A percentile compares a stretch with the other conserved stretches of the same genome.
Evolutionary conservation across 2,797 vertebrate species (phyloP).

Genomic region (Neostethus bicornis): DNA sequence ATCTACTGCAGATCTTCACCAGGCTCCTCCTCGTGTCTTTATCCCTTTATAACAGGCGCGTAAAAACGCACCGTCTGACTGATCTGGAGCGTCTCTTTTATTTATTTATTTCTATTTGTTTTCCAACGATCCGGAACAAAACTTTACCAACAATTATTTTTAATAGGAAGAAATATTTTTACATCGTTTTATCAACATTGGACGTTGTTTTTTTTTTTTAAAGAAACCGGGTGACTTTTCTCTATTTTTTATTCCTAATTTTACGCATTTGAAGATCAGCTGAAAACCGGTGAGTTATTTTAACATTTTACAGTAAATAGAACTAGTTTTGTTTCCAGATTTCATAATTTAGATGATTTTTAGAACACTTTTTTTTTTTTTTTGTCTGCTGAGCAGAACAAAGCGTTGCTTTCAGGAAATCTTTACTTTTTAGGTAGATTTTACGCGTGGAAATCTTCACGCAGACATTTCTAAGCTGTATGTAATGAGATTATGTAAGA

Average conservation of each 20-base stretch:
- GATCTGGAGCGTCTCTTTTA: slow-evolving; percentile 43
- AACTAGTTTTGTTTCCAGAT: neutral
- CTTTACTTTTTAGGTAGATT: slow-evolving; percentile 12
- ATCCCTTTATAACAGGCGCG: slow-evolving; percentile 76
- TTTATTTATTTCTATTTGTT: slow-evolving; percentile 3
- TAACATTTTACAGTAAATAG: slow-evolving; percentile 8
- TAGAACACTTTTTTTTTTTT: slow-evolving; percentile 14
- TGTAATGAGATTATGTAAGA: slow-evolving; percentile 29
- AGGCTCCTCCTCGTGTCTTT: slow-evolving; percentile 67
- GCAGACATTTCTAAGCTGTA: neutral
- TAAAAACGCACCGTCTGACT: slow-evolving; percentile 76
- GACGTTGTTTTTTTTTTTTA: slow-evolving; percentile 30
- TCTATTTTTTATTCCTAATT: too few species aligned
- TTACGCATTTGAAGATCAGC: slow-evolving; percentile 11
- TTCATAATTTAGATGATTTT: neutral
- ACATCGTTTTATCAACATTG: slow-evolving; percentile 9
- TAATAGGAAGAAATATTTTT: slow-evolving; percentile 6
- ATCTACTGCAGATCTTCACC: slow-evolving; percentile 71
- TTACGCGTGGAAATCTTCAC: neutral
- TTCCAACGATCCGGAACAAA: slow-evolving; percentile 8
- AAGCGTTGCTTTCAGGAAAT: slow-evolving; percentile 60
- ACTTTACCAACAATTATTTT: too few species aligned
- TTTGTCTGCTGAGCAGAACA: slow-evolving; percentile 46
- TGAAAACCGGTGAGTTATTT: slow-evolving; percentile 66
- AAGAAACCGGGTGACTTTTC: too few species aligned